phyloP scores from a whole-genome alignment of 2,888 invertebrate genomes.

The Apamea epomidion region DNA sequence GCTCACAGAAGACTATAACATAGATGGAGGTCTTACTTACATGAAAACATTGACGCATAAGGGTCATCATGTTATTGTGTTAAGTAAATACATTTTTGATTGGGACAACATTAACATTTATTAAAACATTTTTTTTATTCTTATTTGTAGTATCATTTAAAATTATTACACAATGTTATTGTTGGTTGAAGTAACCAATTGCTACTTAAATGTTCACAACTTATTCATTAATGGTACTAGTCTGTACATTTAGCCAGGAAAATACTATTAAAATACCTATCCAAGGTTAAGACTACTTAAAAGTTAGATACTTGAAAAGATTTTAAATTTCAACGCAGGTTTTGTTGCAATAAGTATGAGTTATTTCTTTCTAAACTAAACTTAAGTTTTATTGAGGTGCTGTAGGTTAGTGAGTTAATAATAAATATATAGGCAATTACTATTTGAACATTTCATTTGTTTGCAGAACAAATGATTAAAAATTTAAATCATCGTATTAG shows the following conservation, averaged over 20 bases:
- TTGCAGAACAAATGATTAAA: background rate
- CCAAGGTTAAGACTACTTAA: background rate
- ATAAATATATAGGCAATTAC: background rate
- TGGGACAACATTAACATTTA: too few relatives aligned
- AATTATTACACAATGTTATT: background rate
- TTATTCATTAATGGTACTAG: background rate
- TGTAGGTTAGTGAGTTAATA: background rate
- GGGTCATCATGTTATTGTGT: background rate
- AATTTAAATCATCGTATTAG: background rate
- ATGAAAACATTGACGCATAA: background rate
- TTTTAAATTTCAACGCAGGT: background rate
- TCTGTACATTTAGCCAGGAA: background rate
- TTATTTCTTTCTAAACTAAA: background rate
- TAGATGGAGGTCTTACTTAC: background rate
- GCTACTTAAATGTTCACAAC: background rate
- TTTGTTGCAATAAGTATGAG: background rate
- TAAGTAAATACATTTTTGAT: too few relatives aligned
- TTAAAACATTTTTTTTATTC: background rate
- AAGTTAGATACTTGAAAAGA: background rate
- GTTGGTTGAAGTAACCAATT: background rate
- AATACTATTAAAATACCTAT: background rate
- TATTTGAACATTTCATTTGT: background rate
- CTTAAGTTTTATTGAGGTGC: background rate
- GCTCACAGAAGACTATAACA: background rate
- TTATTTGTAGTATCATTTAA: background rate